These are phyloP conservation scores for Bostrychus sinensis DNA, from an alignment of 2,113 vertebrate species.

Conservation along the genomic window DNA sequence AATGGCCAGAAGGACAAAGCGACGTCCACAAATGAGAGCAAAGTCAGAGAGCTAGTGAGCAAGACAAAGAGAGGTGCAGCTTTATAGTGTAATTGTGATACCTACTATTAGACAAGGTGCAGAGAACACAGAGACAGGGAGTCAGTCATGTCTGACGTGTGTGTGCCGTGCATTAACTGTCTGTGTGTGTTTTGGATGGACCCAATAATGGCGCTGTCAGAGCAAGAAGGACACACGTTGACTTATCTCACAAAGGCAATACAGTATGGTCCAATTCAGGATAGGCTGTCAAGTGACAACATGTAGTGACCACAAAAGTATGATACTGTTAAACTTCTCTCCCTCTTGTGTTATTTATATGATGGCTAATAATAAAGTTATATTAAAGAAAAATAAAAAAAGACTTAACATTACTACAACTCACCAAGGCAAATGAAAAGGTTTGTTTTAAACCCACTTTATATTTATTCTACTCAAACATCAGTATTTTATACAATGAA, in stretches of 20 bases:
- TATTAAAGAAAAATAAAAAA: too few relatives aligned
- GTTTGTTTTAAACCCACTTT: too few relatives aligned
- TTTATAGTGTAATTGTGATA: not conserved
- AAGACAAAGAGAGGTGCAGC: constrained; percentile 15
- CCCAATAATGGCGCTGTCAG: constrained; percentile 54
- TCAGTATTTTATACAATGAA: too few relatives aligned
- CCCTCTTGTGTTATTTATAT: too few relatives aligned
- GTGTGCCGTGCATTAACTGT: constrained; percentile 33
- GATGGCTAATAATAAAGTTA: too few relatives aligned
- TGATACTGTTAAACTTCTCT: too few relatives aligned
- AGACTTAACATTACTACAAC: too few relatives aligned
- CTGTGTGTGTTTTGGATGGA: constrained; percentile 43
- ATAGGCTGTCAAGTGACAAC: too few relatives aligned
- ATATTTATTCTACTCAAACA: too few relatives aligned
- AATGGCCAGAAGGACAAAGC: constrained; percentile 2
- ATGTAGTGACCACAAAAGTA: too few relatives aligned
- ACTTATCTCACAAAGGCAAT: constrained; percentile 38
- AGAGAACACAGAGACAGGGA: constrained; percentile 37
- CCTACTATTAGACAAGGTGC: constrained; percentile 28
- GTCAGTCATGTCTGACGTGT: constrained; percentile 41
- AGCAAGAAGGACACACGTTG: constrained; percentile 45
- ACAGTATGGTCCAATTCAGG: not conserved
- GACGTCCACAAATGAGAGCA: not conserved
- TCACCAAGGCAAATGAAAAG: too few relatives aligned
- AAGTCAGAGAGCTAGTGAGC: not conserved